Evolutionary conservation across 1,140 invertebrate species (phyloP).

Genomic region (Lordiphosa collinella): DNA sequence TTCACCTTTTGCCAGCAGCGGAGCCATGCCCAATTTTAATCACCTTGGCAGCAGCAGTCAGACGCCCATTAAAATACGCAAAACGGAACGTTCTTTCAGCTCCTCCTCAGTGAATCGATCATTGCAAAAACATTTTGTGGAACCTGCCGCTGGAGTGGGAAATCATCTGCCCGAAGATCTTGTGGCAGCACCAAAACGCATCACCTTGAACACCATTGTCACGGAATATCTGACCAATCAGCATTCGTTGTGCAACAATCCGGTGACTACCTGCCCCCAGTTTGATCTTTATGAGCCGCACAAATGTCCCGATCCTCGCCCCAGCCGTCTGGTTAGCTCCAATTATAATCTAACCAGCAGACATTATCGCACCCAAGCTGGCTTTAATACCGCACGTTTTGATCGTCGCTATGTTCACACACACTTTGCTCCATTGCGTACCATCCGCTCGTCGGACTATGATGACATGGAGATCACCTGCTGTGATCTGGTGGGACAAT

Average conservation of each 20-base stretch:
- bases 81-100: constrained; percentile 33
- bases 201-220: constrained; percentile 94
- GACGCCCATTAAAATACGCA: constrained; percentile 57
- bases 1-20: background rate
- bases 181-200: constrained; percentile 79
- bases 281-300: constrained; percentile 95
- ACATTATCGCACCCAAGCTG: constrained; percentile 81
- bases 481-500: constrained; percentile 84
- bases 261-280: constrained; percentile 93
- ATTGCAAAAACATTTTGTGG: constrained; percentile 84
- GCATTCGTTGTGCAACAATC: constrained; percentile 95
- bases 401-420: constrained; percentile 93
- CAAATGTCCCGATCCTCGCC: constrained; percentile 93
- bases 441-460: constrained; percentile 86
- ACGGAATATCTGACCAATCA: constrained; percentile 98
- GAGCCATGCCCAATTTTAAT: constrained; percentile 42
- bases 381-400: constrained; percentile 82
- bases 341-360: constrained; percentile 87
- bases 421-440: constrained; percentile 92
- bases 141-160: constrained; percentile 26
- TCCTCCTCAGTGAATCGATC: constrained; percentile 80
- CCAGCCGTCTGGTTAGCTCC: constrained; percentile 84
- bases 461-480: constrained; percentile 92
- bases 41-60: constrained; percentile 25
- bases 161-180: constrained; percentile 35